phyloP scores from a whole-genome alignment of 2,113 vertebrate genomes.

The Trichechus manatus region DNA sequence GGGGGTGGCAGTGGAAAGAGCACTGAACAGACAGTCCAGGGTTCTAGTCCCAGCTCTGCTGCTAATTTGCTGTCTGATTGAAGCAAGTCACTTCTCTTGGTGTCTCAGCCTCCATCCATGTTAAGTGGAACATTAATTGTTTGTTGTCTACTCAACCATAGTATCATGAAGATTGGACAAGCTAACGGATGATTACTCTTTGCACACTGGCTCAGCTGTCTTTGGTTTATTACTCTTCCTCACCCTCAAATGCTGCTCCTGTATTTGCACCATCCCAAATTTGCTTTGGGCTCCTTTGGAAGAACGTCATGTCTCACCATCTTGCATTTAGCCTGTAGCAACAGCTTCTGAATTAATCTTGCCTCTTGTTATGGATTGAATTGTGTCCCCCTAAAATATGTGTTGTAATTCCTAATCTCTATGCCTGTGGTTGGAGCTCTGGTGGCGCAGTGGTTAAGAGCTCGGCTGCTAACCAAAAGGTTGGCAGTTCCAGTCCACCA shows the following conservation, averaged over 20 bases:
- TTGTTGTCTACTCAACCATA: neutral
- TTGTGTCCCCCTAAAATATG: too few species aligned
- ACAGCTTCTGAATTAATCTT: neutral
- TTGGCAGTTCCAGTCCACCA: too few species aligned
- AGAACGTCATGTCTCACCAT: too few species aligned
- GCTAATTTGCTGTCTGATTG: neutral
- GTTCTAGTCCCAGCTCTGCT: neutral
- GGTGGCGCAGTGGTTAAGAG: too few species aligned
- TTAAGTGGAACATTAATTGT: neutral
- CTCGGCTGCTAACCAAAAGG: too few species aligned
- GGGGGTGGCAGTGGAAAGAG: neutral
- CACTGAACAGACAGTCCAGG: neutral
- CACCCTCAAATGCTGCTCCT: neutral
- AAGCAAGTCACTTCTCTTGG: neutral
- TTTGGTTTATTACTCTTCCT: accelerated
- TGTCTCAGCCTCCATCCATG: neutral
- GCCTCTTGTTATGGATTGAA: neutral
- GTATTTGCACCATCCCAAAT: neutral
- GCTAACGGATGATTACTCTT: accelerated
- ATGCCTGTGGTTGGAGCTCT: too few species aligned
- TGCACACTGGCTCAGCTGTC: neutral
- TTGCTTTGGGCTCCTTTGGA: neutral
- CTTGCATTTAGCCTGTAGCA: neutral
- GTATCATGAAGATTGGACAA: accelerated
- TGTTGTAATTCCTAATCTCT: too few species aligned